Conservation (phyloP, 1,140 invertebrate genomes). For the Lineus longissimus region DNA sequence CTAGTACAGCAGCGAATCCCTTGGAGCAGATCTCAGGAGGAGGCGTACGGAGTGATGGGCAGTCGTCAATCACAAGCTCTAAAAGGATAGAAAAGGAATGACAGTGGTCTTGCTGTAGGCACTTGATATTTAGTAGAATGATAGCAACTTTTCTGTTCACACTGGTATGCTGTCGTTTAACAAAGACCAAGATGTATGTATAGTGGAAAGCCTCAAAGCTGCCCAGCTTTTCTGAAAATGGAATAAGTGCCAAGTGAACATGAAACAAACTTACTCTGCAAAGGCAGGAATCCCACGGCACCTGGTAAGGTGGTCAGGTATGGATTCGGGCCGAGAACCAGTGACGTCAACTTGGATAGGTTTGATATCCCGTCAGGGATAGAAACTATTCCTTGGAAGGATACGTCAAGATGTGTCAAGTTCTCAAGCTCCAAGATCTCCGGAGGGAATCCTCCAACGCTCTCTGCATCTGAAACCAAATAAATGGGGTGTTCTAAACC, state of each 20-base stretch:
- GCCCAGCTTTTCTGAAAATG: too few relatives aligned
- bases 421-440: slow-evolving; percentile 27
- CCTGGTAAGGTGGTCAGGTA: slow-evolving; percentile 27
- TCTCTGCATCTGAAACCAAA: slow-evolving; percentile 33
- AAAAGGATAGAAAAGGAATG: slow-evolving; percentile 9
- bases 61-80: slow-evolving; percentile 38
- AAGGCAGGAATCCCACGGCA: slow-evolving; percentile 26
- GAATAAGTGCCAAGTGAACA: too few relatives aligned
- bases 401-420: slow-evolving; percentile 27
- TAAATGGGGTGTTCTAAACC: not conserved
- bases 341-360: slow-evolving; percentile 21
- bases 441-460: slow-evolving; percentile 30
- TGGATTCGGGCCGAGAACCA: slow-evolving; percentile 33
- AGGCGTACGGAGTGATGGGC: slow-evolving; percentile 44
- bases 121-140: too few relatives aligned
- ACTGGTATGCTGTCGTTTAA: too few relatives aligned
- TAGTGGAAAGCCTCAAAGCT: too few relatives aligned
- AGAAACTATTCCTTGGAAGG: slow-evolving; percentile 30
- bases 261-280: slow-evolving; percentile 34
- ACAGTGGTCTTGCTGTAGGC: too few relatives aligned
- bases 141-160: too few relatives aligned
- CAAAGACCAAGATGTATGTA: too few relatives aligned
- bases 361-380: slow-evolving; percentile 32
- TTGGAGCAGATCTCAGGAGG: slow-evolving; percentile 43
- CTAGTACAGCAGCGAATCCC: slow-evolving; percentile 40